Conservation (phyloP, 1,140 invertebrate genomes). For the Drosophila kurseongensis region DNA sequence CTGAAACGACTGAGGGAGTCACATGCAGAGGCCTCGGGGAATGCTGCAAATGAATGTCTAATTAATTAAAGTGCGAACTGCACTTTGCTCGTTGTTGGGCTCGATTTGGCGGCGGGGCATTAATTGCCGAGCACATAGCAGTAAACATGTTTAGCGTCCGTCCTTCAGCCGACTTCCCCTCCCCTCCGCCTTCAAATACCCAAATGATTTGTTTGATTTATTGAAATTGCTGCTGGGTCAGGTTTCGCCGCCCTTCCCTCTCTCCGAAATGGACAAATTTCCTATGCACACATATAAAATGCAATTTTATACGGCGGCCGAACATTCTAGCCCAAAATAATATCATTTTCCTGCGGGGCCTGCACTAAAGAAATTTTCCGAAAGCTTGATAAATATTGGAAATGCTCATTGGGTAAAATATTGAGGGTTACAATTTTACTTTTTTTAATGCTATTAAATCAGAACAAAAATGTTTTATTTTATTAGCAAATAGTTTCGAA, state of each 20-base stretch:
- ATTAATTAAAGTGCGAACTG: constrained; percentile 80
- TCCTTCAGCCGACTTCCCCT: background rate
- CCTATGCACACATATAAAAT: constrained; percentile 46
- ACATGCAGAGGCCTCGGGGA: constrained; percentile 25
- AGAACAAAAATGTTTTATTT: no score
- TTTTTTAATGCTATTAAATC: no score
- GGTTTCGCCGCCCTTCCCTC: background rate
- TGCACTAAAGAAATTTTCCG: background rate
- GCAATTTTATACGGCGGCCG: constrained; percentile 32
- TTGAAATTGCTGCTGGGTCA: constrained; percentile 23
- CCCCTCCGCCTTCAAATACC: background rate
- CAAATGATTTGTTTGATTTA: constrained; percentile 62
- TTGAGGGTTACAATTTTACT: no score
- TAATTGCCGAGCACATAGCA: constrained; percentile 52
- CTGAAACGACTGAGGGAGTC: background rate
- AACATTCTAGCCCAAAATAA: constrained; percentile 39
- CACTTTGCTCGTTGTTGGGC: constrained; percentile 41
- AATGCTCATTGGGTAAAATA: no score
- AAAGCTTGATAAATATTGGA: background rate
- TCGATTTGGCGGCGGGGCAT: constrained; percentile 62
- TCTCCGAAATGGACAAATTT: constrained; percentile 28
- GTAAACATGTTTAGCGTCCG: constrained; percentile 46
- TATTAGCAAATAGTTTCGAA: no score
- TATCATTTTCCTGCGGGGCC: constrained; percentile 33
- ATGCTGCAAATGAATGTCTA: constrained; percentile 77